These are phyloP conservation scores for Tribolium freemani DNA, from an alignment of 2,888 invertebrate genomes.

Conservation along the genomic window DNA sequence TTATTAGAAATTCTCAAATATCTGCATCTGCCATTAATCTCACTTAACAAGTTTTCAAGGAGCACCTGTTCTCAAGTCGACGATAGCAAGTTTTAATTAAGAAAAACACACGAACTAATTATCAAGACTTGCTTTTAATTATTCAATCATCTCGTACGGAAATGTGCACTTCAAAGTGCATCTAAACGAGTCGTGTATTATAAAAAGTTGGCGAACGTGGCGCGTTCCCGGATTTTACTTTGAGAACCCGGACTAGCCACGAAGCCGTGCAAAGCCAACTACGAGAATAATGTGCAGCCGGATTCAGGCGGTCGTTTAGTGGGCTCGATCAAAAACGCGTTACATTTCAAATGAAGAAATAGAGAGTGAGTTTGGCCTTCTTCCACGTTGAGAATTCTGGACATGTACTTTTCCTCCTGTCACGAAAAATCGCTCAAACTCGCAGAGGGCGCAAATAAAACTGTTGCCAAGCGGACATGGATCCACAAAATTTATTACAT, in stretches of 20 bases:
- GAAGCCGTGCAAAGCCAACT: conserved; percentile 55
- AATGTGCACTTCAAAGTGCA: conserved; percentile 18
- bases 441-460: background rate
- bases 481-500: too few relatives aligned
- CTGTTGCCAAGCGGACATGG: background rate
- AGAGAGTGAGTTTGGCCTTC: conserved; percentile 59
- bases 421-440: background rate
- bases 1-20: background rate
- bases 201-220: conserved; percentile 34
- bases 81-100: conserved; percentile 1
- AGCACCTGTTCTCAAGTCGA: background rate
- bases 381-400: conserved; percentile 58
- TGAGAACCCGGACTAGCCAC: conserved; percentile 50
- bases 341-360: conserved; percentile 66
- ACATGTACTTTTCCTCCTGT: conserved; percentile 42
- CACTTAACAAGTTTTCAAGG: background rate
- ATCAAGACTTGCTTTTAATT: background rate
- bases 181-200: conserved; percentile 4
- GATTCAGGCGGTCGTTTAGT: conserved; percentile 49
- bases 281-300: conserved; percentile 51
- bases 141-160: conserved; percentile 4
- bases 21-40: background rate
- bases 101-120: conserved; percentile 1
- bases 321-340: conserved; percentile 67
- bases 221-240: conserved; percentile 44